Percentiles rank a stretch among this genome's conserved stretches.
Evolutionary conservation across 2,797 vertebrate genomes (phyloP).

Genomic region (Tenualosa ilisha): DNA sequence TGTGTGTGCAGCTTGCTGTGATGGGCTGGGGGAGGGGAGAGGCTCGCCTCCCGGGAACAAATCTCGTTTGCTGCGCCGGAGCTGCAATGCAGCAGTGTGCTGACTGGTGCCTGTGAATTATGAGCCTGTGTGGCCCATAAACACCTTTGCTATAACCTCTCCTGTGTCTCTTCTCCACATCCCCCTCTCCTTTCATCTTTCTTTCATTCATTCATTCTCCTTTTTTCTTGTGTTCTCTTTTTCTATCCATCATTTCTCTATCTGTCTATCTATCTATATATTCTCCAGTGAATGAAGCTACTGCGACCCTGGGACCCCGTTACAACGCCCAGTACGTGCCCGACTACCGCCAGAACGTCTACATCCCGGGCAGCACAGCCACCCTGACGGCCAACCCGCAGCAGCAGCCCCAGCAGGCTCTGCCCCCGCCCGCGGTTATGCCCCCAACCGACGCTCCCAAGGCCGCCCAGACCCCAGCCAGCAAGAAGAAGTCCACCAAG

Average conservation of each 20-base stretch:
- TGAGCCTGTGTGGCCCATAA: slow-evolving; percentile 12
- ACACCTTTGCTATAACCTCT: slow-evolving; percentile 28
- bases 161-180: slow-evolving; percentile 18
- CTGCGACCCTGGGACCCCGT: slow-evolving; percentile 72
- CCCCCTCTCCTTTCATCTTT: neutral
- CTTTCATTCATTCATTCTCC: neutral
- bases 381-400: slow-evolving; percentile 79
- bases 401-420: slow-evolving; percentile 66
- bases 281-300: slow-evolving; percentile 72
- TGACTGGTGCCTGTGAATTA: slow-evolving; percentile 30
- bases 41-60: slow-evolving; percentile 37
- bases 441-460: slow-evolving; percentile 56
- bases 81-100: slow-evolving; percentile 54
- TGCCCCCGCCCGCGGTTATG: slow-evolving; percentile 56
- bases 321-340: slow-evolving; percentile 84
- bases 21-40: slow-evolving; percentile 47
- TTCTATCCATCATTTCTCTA: neutral
- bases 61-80: slow-evolving; percentile 40
- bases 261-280: neutral
- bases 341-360: slow-evolving; percentile 86
- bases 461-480: slow-evolving; percentile 68
- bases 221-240: neutral
- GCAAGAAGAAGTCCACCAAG: slow-evolving; percentile 87
- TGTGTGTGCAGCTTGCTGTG: slow-evolving; percentile 26
- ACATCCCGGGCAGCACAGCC: slow-evolving; percentile 85